These are phyloP conservation scores for Sitophilus oryzae DNA, from an alignment of 1,140 invertebrate genomes.

Conservation along the genomic window DNA sequence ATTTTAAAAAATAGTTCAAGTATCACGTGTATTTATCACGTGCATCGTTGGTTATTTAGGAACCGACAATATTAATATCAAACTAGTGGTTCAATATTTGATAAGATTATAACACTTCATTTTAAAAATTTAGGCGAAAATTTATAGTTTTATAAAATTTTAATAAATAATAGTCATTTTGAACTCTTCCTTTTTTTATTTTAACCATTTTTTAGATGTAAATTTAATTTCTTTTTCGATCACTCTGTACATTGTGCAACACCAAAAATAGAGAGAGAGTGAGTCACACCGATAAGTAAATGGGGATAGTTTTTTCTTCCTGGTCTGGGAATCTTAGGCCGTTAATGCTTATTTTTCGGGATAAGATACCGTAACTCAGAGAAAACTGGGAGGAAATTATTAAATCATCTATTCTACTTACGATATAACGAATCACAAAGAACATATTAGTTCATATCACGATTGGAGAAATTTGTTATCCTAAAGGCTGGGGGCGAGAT, in stretches of 20 bases:
- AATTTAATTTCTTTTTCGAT: constrained; percentile 7
- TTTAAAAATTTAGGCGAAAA: no score
- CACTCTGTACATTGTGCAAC: constrained; percentile 11
- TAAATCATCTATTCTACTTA: constrained; percentile 20
- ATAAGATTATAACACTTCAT: no score
- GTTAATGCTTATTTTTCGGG: not conserved
- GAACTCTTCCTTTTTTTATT: no score
- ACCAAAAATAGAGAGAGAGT: constrained; percentile 17
- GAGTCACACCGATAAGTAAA: not conserved
- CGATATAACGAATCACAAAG: constrained; percentile 27
- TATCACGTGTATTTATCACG: no score
- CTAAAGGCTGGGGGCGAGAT: no score
- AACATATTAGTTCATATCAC: constrained; percentile 23
- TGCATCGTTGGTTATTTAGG: no score
- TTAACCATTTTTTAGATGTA: not conserved
- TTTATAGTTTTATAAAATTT: no score
- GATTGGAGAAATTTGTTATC: constrained; percentile 13
- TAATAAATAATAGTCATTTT: no score
- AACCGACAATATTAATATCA: no score
- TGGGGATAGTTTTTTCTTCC: not conserved
- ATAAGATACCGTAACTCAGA: not conserved
- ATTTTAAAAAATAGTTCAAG: no score
- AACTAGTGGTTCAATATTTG: no score
- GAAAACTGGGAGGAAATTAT: constrained; percentile 1
- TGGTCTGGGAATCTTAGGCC: not conserved